A percentile compares a stretch with the other conserved stretches of the same genome.
These are phyloP conservation scores for Stenchaetothrips biformis DNA, from an alignment of 2,888 invertebrate genomes.

Conservation along the genomic window DNA sequence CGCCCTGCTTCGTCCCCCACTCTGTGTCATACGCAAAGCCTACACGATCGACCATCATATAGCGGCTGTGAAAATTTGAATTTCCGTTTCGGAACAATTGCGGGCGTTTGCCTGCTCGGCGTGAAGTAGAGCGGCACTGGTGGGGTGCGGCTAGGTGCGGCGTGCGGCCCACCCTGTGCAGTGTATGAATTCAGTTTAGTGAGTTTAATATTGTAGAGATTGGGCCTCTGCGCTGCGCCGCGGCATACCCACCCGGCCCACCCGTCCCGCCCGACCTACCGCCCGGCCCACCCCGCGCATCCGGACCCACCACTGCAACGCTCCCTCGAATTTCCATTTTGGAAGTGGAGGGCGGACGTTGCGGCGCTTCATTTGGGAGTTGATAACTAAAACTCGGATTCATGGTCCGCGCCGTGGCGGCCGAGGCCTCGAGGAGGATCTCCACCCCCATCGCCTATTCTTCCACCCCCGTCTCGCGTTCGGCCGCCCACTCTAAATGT, in stretches of 20 bases:
- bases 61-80: too few species aligned
- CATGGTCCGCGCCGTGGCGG: background rate
- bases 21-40: too few species aligned
- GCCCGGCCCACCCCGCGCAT: background rate
- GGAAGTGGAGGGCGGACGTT: background rate
- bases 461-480: too few species aligned
- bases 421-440: too few species aligned
- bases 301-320: background rate
- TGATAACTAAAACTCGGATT: background rate
- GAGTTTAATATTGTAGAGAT: constrained; percentile 19
- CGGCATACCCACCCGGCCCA: background rate
- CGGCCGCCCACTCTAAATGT: too few species aligned
- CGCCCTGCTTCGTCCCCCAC: too few species aligned
- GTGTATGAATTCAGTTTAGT: constrained; percentile 15
- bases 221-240: background rate
- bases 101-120: too few species aligned
- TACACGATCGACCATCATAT: too few species aligned
- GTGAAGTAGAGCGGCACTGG: too few species aligned
- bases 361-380: background rate
- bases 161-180: background rate
- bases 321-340: background rate
- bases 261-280: background rate
- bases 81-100: too few species aligned
- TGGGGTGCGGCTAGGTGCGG: too few species aligned
- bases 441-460: too few species aligned